Evolutionary conservation across 1,140 invertebrate species (phyloP), one percentile per base, ranked within the genome.

Genomic region (Aphelenchoides avenae): DNA sequence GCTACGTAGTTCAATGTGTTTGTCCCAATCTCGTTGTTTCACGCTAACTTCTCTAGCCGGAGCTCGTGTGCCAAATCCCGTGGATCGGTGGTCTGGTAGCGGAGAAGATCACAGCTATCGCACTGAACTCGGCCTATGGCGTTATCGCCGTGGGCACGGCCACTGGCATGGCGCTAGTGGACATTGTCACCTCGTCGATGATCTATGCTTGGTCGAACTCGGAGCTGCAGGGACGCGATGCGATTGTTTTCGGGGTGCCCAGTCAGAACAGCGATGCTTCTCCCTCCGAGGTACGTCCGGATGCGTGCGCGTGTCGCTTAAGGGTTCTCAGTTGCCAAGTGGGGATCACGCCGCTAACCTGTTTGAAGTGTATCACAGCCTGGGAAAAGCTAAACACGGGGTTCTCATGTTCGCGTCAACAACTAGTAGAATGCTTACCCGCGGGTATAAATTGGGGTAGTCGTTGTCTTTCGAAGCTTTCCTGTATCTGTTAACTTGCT

Each of bases 61-160:
- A 92, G 68, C 80, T 99, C 43, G 88, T 95, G 63, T 95, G 91
- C 81, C 80, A 96, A 61, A 88, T 89, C 42, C 86, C 86, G 22
- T 87, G 87, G 79, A 81, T 84, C 49, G 87, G 87, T 71, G 86
- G 85, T 52, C 86, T 87, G 76, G 82, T 86, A 42, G 85, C 88
- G 29, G 86, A 87, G 64, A 85, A 85, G 73, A 88, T 95, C 50
- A 87, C 89, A 52, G 86, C 89, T 55, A 84, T 97, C 69, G 86
- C 87, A 69, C 83, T 97, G 74, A 96, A 95, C 80, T 93, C 92
- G 64, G 89, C 88, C 26, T 94, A 92, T 81, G 91, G 91, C 78
- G 82, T 98, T 3, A 41, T 75, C 7, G 73, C 73, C 9, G 58
- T 75, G 33, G 73, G 53, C 33, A 74, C 73, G 2, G 34, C 11